Percentiles rank a stretch among this genome's conserved stretches.
Conservation (phyloP, 1,140 invertebrate genomes). For the Phymastichus coffea region DNA sequence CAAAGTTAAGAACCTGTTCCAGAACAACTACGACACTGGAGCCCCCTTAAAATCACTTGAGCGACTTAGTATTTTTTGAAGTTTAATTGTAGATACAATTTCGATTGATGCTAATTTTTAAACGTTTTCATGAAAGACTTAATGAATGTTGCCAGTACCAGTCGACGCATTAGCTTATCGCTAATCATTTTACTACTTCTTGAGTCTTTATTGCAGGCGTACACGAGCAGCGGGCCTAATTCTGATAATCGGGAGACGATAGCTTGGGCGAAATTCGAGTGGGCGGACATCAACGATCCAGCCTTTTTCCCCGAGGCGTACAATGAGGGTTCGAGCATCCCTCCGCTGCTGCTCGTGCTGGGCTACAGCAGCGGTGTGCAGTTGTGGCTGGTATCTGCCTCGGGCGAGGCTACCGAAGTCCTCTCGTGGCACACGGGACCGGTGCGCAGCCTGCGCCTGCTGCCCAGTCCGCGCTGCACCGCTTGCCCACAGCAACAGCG, state of each 20-base stretch:
- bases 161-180: too few species aligned
- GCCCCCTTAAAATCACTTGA: too few species aligned
- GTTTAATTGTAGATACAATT: too few species aligned
- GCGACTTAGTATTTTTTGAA: too few species aligned
- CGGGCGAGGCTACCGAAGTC: conserved; percentile 88
- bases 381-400: conserved; percentile 77
- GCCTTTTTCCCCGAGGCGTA: conserved; percentile 68
- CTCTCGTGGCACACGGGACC: conserved; percentile 87
- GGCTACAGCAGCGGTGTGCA: conserved; percentile 82
- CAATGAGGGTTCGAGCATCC: conserved; percentile 66
- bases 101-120: too few species aligned
- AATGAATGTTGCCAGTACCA: too few species aligned
- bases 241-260: conserved; percentile 70
- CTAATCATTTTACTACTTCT: too few species aligned
- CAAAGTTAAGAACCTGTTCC: too few species aligned
- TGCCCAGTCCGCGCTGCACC: conserved; percentile 76
- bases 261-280: conserved; percentile 78
- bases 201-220: too few species aligned
- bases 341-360: conserved; percentile 81
- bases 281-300: conserved; percentile 79
- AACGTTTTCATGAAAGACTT: too few species aligned
- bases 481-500: neutral
- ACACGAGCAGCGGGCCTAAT: conserved; percentile 55
- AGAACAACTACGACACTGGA: too few species aligned
- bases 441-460: conserved; percentile 77